Evolutionary conservation across 2,888 invertebrate genomes (phyloP).

Genomic region (Conops quadrifasciatus): DNA sequence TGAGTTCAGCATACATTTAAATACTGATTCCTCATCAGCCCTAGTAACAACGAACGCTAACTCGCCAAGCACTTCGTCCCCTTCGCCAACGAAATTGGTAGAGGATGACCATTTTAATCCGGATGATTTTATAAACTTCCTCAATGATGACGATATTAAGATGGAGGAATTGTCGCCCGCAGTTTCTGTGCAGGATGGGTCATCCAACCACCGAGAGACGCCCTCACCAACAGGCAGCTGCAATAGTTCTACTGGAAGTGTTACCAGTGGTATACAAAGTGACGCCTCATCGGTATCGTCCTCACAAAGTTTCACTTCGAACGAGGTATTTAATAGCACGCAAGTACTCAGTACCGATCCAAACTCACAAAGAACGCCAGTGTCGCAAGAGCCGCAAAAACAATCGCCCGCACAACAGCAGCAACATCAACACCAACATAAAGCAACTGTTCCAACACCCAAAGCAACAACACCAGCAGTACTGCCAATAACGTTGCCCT

Average conservation of each 20-base stretch:
- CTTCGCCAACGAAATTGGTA: conserved; percentile 44
- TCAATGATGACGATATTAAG: conserved; percentile 50
- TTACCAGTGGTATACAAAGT: conserved; percentile 56
- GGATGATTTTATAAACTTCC: conserved; percentile 57
- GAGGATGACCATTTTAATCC: conserved; percentile 51
- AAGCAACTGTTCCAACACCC: not conserved
- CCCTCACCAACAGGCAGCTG: conserved; percentile 61
- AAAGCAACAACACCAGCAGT: conserved; percentile 8
- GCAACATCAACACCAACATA: conserved; percentile 3
- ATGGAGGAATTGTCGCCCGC: conserved; percentile 48
- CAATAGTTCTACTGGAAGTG: conserved; percentile 53
- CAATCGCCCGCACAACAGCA: not conserved
- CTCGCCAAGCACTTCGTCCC: conserved; percentile 41
- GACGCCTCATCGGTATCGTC: conserved; percentile 51
- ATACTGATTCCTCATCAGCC: conserved; percentile 46
- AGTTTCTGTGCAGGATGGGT: conserved; percentile 39
- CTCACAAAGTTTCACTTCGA: conserved; percentile 20
- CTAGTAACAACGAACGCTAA: conserved; percentile 38
- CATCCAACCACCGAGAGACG: conserved; percentile 50
- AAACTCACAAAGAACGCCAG: too few species aligned
- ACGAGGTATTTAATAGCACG: not conserved
- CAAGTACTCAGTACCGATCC: not conserved
- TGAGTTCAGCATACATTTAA: conserved; percentile 45
- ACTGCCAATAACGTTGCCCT: conserved; percentile 41
- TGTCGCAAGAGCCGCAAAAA: not conserved